Evolutionary conservation across 2,888 invertebrate genomes (phyloP).

Genomic region (Ypsolopha sequella): DNA sequence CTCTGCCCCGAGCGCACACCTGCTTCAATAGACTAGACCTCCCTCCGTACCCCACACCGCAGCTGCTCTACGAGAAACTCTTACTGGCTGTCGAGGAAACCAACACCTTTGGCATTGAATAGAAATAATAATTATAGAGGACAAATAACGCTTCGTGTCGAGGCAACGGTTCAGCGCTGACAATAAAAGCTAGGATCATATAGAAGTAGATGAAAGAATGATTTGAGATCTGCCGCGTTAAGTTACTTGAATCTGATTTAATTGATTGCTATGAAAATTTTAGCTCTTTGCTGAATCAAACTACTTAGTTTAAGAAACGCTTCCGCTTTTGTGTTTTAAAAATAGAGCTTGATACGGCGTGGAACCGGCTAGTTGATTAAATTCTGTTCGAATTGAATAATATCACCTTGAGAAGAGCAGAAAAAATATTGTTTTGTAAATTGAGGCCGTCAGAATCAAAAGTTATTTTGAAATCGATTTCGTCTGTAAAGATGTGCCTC

Average conservation of each 20-base stretch:
- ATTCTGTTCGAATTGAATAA: too few relatives aligned
- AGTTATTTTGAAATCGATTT: too few relatives aligned
- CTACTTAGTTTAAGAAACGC: background rate
- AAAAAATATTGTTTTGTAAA: too few relatives aligned
- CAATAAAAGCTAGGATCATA: background rate
- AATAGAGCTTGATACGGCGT: too few relatives aligned
- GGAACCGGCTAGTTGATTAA: background rate
- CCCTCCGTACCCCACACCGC: constrained; percentile 94
- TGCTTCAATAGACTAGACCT: constrained; percentile 98
- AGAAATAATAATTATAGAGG: constrained; percentile 30
- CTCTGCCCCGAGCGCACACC: constrained; percentile 95
- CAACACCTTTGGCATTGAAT: constrained; percentile 96
- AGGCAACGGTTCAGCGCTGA: too few relatives aligned
- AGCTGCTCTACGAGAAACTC: constrained; percentile 91
- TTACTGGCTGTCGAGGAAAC: constrained; percentile 95
- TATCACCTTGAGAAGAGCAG: too few relatives aligned
- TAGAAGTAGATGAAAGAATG: background rate
- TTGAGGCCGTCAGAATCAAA: too few relatives aligned
- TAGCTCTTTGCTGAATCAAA: background rate
- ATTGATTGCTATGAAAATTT: background rate
- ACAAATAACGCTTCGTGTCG: background rate
- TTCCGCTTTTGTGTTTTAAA: background rate
- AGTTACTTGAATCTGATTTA: background rate
- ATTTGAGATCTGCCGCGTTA: too few relatives aligned
- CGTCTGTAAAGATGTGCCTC: too few relatives aligned